These are phyloP conservation scores for Mirounga angustirostris DNA, from an alignment of 2,113 vertebrate species.

Conservation along the genomic window DNA sequence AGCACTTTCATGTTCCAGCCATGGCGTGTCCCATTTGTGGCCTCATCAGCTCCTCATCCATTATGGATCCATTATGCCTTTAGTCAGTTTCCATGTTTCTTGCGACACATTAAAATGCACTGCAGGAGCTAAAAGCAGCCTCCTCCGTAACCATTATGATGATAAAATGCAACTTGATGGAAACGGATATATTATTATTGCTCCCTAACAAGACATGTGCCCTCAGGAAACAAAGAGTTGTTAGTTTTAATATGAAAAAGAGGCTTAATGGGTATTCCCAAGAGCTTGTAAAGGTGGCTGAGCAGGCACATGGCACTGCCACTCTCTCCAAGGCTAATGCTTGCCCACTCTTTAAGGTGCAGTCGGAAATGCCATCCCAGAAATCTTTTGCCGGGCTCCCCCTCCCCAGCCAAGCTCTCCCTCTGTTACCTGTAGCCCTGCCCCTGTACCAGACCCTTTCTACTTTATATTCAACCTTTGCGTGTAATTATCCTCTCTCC, in stretches of 20 bases:
- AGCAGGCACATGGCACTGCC: background rate
- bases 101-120: slow-evolving; percentile 74
- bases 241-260: slow-evolving; percentile 59
- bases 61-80: slow-evolving; percentile 44
- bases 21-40: rapidly evolving
- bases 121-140: slow-evolving; percentile 62
- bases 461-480: background rate
- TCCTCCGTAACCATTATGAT: slow-evolving; percentile 69
- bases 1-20: background rate
- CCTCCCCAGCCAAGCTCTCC: background rate
- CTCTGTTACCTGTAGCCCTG: background rate
- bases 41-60: background rate
- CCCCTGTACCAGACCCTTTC: background rate
- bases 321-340: background rate
- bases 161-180: slow-evolving; percentile 73
- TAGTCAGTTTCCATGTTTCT: slow-evolving; percentile 58
- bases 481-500: background rate
- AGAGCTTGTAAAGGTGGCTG: background rate
- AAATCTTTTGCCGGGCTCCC: background rate
- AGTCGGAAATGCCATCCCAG: background rate
- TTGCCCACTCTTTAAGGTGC: background rate
- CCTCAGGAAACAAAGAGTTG: slow-evolving; percentile 71
- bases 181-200: slow-evolving; percentile 70
- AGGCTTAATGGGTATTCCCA: background rate
- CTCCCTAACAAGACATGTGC: slow-evolving; percentile 74